Evolutionary conservation across 2,888 invertebrate species (phyloP).

Genomic region (Tricholauxania praeusta): DNA sequence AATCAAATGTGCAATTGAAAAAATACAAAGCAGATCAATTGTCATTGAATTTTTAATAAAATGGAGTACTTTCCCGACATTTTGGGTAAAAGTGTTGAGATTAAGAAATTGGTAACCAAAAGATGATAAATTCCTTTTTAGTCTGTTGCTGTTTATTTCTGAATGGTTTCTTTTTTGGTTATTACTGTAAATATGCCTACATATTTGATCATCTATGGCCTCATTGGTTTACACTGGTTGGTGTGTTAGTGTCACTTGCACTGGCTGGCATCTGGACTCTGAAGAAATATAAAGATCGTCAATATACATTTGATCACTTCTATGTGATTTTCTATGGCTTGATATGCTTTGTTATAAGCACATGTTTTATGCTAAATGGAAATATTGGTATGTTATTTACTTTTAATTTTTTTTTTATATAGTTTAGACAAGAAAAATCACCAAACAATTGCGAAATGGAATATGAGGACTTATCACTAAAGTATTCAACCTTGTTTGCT

Average conservation of each 20-base stretch:
- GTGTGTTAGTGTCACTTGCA: slow-evolving; percentile 44
- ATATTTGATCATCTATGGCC: slow-evolving; percentile 57
- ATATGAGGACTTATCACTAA: too few relatives aligned
- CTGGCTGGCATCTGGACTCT: slow-evolving; percentile 56
- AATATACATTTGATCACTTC: slow-evolving; percentile 58
- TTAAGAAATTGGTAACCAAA: background rate
- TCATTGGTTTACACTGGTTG: slow-evolving; percentile 57
- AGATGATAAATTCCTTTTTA: slow-evolving; percentile 31
- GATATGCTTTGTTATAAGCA: slow-evolving; percentile 57
- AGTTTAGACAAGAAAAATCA: background rate
- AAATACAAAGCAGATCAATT: slow-evolving; percentile 1
- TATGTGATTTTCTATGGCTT: slow-evolving; percentile 61
- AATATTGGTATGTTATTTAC: slow-evolving; percentile 52
- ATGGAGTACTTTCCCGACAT: slow-evolving; percentile 41
- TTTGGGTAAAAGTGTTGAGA: slow-evolving; percentile 28
- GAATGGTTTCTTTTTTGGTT: slow-evolving; percentile 57
- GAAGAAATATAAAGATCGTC: slow-evolving; percentile 52
- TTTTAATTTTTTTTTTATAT: background rate
- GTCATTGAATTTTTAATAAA: background rate
- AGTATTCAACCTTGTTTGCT: too few relatives aligned
- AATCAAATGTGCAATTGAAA: slow-evolving; percentile 1
- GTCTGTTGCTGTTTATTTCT: slow-evolving; percentile 55
- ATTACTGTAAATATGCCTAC: slow-evolving; percentile 58
- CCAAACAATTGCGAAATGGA: too few relatives aligned
- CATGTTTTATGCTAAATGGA: slow-evolving; percentile 57